These are phyloP conservation scores for Catostomus latipinnis DNA, from an alignment of 2,797 vertebrate genomes.

Conservation along the genomic window DNA sequence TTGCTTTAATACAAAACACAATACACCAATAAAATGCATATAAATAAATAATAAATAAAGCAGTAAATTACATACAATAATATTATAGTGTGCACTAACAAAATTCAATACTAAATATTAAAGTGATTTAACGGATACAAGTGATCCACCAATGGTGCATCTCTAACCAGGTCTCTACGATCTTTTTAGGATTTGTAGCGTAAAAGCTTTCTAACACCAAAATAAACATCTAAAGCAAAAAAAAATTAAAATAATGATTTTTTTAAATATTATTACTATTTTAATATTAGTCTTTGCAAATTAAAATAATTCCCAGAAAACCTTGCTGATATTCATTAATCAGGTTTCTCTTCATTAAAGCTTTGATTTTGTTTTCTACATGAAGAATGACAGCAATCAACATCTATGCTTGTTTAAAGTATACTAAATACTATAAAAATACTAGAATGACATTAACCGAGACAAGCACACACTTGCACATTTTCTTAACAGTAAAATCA, in stretches of 20 bases:
- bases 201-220: not conserved
- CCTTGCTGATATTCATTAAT: not conserved
- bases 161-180: not conserved
- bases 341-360: slow-evolving; percentile 9
- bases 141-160: not conserved
- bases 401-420: not conserved
- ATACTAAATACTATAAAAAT: not conserved
- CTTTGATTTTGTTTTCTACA: not conserved
- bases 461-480: slow-evolving; percentile 7
- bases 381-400: not conserved
- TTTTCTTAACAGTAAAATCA: slow-evolving; percentile 9
- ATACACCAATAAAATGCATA: not conserved
- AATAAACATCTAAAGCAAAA: not conserved
- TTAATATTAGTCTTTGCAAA: not conserved
- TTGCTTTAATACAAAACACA: not conserved
- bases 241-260: not conserved
- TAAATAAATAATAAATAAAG: slow-evolving; percentile 34
- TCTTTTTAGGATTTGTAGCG: too few species aligned
- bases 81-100: not conserved
- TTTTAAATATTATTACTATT: not conserved
- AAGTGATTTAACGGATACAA: not conserved
- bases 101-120: not conserved
- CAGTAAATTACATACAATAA: not conserved
- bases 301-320: not conserved
- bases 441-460: not conserved